Evolutionary conservation across 2,888 invertebrate genomes (phyloP).

Genomic region (Antitype chi): DNA sequence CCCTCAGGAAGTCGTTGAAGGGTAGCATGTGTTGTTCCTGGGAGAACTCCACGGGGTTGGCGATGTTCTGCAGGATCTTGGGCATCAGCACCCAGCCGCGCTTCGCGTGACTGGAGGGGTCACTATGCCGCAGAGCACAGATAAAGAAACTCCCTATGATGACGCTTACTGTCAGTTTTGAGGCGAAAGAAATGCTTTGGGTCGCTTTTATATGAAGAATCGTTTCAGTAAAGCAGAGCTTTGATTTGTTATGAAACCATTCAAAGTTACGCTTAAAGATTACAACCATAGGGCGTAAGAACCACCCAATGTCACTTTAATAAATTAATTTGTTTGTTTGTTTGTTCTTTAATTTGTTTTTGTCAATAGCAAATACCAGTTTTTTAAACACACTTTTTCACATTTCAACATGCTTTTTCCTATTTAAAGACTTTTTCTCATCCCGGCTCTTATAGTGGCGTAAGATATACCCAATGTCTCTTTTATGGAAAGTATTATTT

Average conservation of each 20-base stretch:
- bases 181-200: not conserved
- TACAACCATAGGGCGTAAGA: not conserved
- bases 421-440: too few species aligned
- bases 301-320: not conserved
- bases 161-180: not conserved
- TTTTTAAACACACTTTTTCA: too few species aligned
- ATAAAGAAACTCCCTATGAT: not conserved
- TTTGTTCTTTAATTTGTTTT: not conserved
- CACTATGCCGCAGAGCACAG: constrained; percentile 92
- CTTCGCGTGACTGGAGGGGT: constrained; percentile 94
- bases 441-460: too few species aligned
- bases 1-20: constrained; percentile 98
- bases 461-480: too few species aligned
- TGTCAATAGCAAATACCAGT: not conserved
- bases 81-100: constrained; percentile 99
- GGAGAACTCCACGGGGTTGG: constrained; percentile 99
- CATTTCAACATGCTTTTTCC: too few species aligned
- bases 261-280: not conserved
- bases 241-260: not conserved
- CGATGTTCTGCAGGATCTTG: constrained; percentile 99
- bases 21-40: constrained; percentile 99
- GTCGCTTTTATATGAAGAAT: not conserved
- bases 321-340: too few species aligned
- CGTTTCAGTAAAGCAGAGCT: not conserved
- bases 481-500: not conserved